Conservation (phyloP, 2,888 invertebrate species). For the Reticulitermes lucifugus region DNA sequence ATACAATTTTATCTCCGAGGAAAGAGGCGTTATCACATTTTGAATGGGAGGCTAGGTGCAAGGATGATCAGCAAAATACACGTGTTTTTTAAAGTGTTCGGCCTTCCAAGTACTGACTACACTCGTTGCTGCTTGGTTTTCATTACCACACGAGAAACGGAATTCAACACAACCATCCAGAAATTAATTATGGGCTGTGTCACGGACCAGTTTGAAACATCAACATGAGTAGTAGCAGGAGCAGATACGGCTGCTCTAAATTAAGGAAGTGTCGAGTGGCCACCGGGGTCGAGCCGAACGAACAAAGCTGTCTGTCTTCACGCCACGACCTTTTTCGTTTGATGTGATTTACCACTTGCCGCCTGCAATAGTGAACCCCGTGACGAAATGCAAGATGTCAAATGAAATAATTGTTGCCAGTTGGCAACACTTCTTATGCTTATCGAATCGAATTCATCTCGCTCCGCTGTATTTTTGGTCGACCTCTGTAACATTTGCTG, state of each 20-base stretch:
- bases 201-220: too few species aligned
- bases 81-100: too few species aligned
- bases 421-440: neutral
- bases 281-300: neutral
- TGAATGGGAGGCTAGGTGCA: too few species aligned
- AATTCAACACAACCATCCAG: too few species aligned
- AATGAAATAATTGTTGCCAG: neutral
- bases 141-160: too few species aligned
- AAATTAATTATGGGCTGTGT: too few species aligned
- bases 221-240: conserved; percentile 2
- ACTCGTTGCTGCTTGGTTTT: too few species aligned
- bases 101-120: too few species aligned
- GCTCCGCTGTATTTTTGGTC: conserved; percentile 6
- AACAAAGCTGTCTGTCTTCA: conserved; percentile 4
- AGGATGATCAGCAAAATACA: too few species aligned
- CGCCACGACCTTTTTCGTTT: neutral
- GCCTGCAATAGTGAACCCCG: neutral
- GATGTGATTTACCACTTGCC: conserved; percentile 6
- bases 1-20: too few species aligned
- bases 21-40: too few species aligned
- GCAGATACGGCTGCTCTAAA: neutral
- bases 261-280: neutral
- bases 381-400: too few species aligned
- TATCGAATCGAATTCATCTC: conserved; percentile 36
- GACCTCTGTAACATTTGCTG: conserved; percentile 1